phyloP scores from a whole-genome alignment of 2,797 vertebrate genomes.

The Chromis chromis region DNA sequence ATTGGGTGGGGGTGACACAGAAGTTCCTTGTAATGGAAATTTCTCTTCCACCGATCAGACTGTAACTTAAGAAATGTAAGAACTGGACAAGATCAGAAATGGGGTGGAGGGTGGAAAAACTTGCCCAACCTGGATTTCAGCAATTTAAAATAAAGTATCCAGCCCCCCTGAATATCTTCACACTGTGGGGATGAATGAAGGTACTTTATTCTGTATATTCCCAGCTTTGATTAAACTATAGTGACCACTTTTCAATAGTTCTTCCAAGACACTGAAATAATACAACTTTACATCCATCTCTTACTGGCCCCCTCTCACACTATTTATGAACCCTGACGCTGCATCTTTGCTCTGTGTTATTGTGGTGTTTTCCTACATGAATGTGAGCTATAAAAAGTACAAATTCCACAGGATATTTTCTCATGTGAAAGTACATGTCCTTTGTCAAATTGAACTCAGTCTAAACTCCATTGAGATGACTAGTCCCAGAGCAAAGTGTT shows the following conservation, averaged over 20 bases:
- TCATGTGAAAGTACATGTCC: conserved; percentile 25
- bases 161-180: no score
- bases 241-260: no score
- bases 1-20: neutral
- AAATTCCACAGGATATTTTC: conserved; percentile 22
- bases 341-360: neutral
- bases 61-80: no score
- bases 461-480: neutral
- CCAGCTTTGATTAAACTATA: no score
- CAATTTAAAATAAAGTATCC: no score
- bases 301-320: neutral
- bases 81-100: no score
- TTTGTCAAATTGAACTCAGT: neutral
- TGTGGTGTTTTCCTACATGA: neutral
- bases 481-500: neutral
- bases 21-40: neutral
- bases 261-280: no score
- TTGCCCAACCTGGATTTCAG: no score
- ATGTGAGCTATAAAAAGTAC: neutral
- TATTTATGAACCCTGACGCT: neutral
- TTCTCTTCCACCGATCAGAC: neutral
- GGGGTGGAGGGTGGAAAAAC: no score
- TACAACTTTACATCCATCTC: no score
- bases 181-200: no score
- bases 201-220: no score